Base-by-base conservation (phyloP, 2,888 invertebrate genomes). In the Epirrhoe alternata region DNA sequence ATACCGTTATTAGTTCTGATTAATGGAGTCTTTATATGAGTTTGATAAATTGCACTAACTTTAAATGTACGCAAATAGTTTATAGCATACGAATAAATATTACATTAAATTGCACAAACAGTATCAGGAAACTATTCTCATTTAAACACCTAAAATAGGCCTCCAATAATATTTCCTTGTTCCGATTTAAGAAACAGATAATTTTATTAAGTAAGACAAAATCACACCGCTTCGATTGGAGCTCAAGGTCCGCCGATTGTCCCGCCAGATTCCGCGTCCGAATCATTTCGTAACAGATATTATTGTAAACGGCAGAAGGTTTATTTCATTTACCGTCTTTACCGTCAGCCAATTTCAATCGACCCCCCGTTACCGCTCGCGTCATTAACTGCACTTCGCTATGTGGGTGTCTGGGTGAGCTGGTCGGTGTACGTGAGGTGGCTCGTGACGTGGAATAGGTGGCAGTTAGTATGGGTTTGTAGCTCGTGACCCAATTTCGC, bases 401-500 rank as follows among this genome's bases (percentile, higher is more conserved):
- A 67, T 70, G 72, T 72, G 71, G 77, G 82, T 86, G 76, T 86
- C 88, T 80, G 68, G 65, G 77, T 79, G 74, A 73, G 80, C 74
- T 88, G 90, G 91, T 78, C 84, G 83, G 78, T 81, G 77, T 83
- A 86, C 85, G 86, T 86, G 87, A 87, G 88, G 87, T 87, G 85
- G 86, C 85, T 86, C 84, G 82, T 85, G 30, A 14, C 33, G 54
- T 61, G 30, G 68, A 68, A 49, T 54, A 54, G 1, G 42, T 50
- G 52, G 31, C 45, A 64, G 68, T 64, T 64, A 61, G 64, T 68
- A 68, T 61, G 50, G 54, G 56, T 52, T 66, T 64, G 57, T 68
- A 88, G 88, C 92, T 91, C 86, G 91, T 91, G 92, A 93, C 92
- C 92, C 83, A 92, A 92, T 92, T 92, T 90, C 88, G 92, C 91